Conservation (phyloP, 2,797 vertebrate genomes). For the Gymnothorax reevesii region DNA sequence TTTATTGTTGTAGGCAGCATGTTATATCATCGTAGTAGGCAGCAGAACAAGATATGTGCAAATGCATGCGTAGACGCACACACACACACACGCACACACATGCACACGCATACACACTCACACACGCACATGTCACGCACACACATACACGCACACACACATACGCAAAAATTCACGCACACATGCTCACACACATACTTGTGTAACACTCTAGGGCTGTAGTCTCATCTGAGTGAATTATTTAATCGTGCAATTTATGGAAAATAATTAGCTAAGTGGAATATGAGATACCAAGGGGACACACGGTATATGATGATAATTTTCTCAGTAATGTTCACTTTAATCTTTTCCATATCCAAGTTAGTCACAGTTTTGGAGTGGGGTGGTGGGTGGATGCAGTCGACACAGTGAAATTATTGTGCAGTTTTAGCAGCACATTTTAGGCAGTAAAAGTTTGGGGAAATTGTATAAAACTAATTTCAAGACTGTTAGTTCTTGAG, state of each 20-base stretch:
- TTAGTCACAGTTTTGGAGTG: neutral
- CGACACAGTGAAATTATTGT: neutral
- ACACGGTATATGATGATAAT: neutral
- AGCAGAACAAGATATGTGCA: no score
- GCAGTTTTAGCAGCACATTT: neutral
- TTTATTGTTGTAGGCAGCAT: no score
- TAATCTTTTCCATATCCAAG: neutral
- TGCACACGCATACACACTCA: no score
- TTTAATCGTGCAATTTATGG: conserved; percentile 4
- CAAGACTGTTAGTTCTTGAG: neutral
- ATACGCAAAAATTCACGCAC: neutral
- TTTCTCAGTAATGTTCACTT: neutral
- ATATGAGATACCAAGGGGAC: neutral
- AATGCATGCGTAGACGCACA: no score
- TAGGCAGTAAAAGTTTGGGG: neutral
- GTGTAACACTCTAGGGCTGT: neutral
- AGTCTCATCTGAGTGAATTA: neutral
- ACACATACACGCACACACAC: no score
- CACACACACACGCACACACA: no score
- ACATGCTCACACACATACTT: neutral
- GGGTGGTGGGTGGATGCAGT: no score
- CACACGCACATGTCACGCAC: no score
- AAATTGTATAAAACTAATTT: neutral
- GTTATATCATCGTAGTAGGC: no score
- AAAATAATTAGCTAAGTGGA: conserved; percentile 6